A percentile compares a stretch with the other conserved stretches of the same genome.
Evolutionary conservation across 1,140 invertebrate genomes (phyloP).

Genomic region (Drosophila dunni): DNA sequence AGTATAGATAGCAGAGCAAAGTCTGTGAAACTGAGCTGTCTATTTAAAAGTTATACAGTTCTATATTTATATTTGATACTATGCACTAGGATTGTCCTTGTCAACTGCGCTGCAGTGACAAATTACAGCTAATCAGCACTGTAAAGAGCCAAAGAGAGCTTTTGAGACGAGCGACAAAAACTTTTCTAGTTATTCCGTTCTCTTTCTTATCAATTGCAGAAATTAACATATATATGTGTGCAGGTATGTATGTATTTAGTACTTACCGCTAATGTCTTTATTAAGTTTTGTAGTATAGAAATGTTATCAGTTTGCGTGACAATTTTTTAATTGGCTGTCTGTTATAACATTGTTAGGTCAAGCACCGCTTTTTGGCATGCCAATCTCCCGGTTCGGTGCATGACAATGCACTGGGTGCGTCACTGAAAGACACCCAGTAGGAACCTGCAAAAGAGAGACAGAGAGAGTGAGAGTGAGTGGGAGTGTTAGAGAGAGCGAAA

Average conservation of each 20-base stretch:
- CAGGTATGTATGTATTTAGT: neutral
- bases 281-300: slow-evolving; percentile 18
- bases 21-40: neutral
- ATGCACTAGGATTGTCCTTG: slow-evolving; percentile 62
- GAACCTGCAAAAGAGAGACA: slow-evolving; percentile 6
- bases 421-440: slow-evolving; percentile 39
- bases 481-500: slow-evolving; percentile 39
- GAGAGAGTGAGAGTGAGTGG: slow-evolving; percentile 32
- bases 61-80: slow-evolving; percentile 20
- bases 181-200: slow-evolving; percentile 25
- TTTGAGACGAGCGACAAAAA: slow-evolving; percentile 19
- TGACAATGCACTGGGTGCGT: slow-evolving; percentile 60
- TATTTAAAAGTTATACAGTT: slow-evolving; percentile 4
- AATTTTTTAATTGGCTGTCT: slow-evolving; percentile 59
- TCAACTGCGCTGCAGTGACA: slow-evolving; percentile 62
- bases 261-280: slow-evolving; percentile 18
- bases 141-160: slow-evolving; percentile 14
- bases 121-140: slow-evolving; percentile 73
- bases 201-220: slow-evolving; percentile 75
- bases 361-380: slow-evolving; percentile 67
- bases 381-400: slow-evolving; percentile 48
- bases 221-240: slow-evolving; percentile 54
- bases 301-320: slow-evolving; percentile 50
- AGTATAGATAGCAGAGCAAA: neutral
- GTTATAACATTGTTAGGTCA: slow-evolving; percentile 75